phyloP scores from a whole-genome alignment of 2,888 invertebrate genomes.

The Schrankia costaestrigalis region DNA sequence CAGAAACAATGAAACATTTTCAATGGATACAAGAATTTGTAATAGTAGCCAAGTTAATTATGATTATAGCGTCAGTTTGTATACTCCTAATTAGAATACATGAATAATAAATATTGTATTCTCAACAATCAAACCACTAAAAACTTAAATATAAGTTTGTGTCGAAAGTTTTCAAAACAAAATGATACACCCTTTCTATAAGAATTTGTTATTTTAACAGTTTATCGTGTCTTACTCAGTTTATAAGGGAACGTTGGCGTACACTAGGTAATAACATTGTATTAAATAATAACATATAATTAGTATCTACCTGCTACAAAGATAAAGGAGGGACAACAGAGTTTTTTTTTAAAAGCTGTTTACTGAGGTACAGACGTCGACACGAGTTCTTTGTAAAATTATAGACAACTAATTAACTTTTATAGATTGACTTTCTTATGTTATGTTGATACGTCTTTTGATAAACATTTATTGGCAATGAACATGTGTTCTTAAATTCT shows the following conservation, averaged over 20 bases:
- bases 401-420: constrained; percentile 12
- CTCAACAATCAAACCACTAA: constrained; percentile 54
- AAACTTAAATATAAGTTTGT: constrained; percentile 51
- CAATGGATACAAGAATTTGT: constrained; percentile 43
- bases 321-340: constrained; percentile 70
- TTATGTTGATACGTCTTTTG: neutral
- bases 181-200: constrained; percentile 52
- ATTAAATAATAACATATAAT: constrained; percentile 78
- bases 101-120: constrained; percentile 56
- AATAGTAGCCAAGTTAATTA: constrained; percentile 58
- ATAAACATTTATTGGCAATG: too few species aligned
- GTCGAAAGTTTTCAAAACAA: constrained; percentile 47
- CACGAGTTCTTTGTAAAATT: constrained; percentile 35
- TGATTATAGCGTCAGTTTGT: constrained; percentile 53
- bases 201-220: constrained; percentile 53
- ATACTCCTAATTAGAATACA: constrained; percentile 58
- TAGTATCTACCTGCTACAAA: constrained; percentile 72
- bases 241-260: constrained; percentile 53
- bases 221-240: constrained; percentile 51
- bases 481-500: too few species aligned
- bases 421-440: neutral
- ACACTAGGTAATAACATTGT: constrained; percentile 70
- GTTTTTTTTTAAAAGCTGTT: constrained; percentile 76
- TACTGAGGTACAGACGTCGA: constrained; percentile 61
- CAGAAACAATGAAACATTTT: constrained; percentile 55